Base-by-base conservation (phyloP, 92 coral and sea anemone genomes). In the Umimayanthus chanpuru region DNA sequence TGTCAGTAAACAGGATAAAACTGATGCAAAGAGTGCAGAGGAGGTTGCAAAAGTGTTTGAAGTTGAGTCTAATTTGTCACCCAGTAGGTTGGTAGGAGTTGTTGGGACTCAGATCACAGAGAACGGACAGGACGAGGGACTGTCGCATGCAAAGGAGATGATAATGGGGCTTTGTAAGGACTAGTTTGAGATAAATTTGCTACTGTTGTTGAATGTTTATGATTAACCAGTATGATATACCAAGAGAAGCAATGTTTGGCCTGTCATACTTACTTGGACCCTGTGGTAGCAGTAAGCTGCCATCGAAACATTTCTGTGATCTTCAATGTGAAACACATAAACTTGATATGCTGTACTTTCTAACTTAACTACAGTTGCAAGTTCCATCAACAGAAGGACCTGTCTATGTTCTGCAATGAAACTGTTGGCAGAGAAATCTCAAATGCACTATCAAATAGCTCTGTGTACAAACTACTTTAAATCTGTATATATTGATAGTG, bases 1-100 rank as follows among this genome's bases (percentile, higher is more conserved):
- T 15, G 91, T 90, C 73, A 92, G 93, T 89, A 96, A 96, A 81
- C 96, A 93, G 88, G 98, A 95, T 44, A 55, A 76, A 28, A 25
- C 90, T 58, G 93, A 90, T 20, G 98, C 98, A 3, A 91, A 79
- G 47, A 88, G 92, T 20, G 43, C 86, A 3, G 81, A 81, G 65
- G 98, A 92, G 18, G 85, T 96, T 9, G 88, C 74, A 18, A 41
- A 85, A 89, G 89, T 90, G 50, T 86, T 94, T n/a, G 89, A 85
- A 7, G 66, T 90, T 12, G 80, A 90, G 26, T 88, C 89, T n/a
- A 82, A 68, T 36, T 82, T 91, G 71, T 70, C 89, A 29, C 55
- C 87, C 40, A 91, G 61, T 30, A 85, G 93, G 18, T 61, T 82
- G 56, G 88, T 88, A 43, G 92, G 84, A 39, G 81, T 89, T 75